phyloP scores from a whole-genome alignment of 2,113 vertebrate species.

The Gnathonemus longibarbis region DNA sequence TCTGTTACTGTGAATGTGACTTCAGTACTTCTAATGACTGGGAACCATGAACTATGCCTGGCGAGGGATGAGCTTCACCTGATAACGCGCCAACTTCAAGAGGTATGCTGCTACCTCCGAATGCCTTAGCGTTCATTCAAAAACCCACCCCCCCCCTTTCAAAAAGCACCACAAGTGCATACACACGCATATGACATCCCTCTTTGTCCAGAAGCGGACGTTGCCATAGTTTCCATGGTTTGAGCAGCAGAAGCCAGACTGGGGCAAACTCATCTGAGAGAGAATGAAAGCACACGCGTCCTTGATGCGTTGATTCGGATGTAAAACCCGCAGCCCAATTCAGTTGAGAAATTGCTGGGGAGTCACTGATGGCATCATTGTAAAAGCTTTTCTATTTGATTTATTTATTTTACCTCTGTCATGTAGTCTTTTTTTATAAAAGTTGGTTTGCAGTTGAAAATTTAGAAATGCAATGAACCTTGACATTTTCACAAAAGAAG shows the following conservation, averaged over 20 bases:
- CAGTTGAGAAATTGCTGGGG: not conserved
- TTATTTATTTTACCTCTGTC: not conserved
- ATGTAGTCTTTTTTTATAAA: not conserved
- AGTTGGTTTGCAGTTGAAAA: not conserved
- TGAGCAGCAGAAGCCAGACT: not conserved
- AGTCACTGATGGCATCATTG: not conserved
- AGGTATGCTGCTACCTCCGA: not conserved
- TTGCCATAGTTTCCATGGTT: not conserved
- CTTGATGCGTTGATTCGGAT: not conserved
- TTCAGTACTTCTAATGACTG: not conserved
- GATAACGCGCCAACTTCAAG: not conserved
- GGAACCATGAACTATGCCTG: not conserved
- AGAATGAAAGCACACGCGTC: not conserved
- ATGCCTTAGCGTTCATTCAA: not conserved
- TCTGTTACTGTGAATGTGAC: not conserved
- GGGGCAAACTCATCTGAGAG: too few species aligned
- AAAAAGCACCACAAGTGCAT: not conserved
- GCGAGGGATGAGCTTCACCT: not conserved
- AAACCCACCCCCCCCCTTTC: too few species aligned
- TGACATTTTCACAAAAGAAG: not conserved
- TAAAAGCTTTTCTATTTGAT: not conserved
- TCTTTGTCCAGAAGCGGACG: not conserved
- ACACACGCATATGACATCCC: not conserved
- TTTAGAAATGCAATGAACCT: not conserved
- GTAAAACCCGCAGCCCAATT: not conserved